Conservation (phyloP, 2,797 vertebrate genomes). For the Pangasius krempfi region DNA sequence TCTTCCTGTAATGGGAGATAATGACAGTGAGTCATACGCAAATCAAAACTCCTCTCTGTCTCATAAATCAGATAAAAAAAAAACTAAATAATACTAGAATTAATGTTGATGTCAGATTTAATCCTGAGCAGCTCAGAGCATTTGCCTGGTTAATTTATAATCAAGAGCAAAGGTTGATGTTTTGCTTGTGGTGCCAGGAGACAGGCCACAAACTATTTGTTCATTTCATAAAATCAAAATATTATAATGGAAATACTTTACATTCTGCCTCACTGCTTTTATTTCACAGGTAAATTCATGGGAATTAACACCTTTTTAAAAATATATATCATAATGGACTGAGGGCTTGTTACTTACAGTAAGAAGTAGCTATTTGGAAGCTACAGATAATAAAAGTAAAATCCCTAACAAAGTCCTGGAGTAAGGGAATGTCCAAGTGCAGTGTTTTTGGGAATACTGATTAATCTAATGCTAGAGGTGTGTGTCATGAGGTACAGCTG, state of each 20-base stretch:
- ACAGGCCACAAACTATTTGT: too few species aligned
- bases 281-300: background rate
- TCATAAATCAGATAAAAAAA: background rate
- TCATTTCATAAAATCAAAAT: background rate
- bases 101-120: background rate
- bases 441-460: background rate
- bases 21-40: background rate
- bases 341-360: background rate
- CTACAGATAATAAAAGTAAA: background rate
- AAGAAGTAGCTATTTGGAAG: background rate
- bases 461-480: background rate
- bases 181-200: slow-evolving; percentile 4
- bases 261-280: background rate
- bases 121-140: background rate
- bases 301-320: background rate
- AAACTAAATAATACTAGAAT: background rate
- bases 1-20: background rate
- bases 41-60: background rate
- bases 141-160: slow-evolving; percentile 24
- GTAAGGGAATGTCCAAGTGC: slow-evolving; percentile 40
- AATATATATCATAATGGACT: background rate
- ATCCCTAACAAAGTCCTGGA: background rate
- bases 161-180: slow-evolving; percentile 9
- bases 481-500: background rate
- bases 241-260: background rate